Percentiles rank a stretch among this genome's conserved stretches.
Evolutionary conservation across 2,888 invertebrate genomes (phyloP).

Genomic region (Pyrochroa serraticornis): DNA sequence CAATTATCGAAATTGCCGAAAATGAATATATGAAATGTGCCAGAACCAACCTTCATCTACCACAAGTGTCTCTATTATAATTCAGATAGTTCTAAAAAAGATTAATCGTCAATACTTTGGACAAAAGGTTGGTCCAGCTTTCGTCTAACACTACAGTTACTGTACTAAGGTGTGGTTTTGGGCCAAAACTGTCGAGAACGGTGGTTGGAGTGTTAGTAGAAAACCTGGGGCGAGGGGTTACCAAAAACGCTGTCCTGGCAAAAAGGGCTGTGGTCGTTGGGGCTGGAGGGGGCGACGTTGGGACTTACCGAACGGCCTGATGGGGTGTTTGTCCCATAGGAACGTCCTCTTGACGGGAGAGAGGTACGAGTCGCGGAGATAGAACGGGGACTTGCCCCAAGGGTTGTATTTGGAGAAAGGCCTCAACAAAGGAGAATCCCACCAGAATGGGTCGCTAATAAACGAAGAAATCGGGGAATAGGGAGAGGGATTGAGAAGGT

Average conservation of each 20-base stretch:
- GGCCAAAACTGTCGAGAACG: neutral
- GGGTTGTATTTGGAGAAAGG: slow-evolving; percentile 70
- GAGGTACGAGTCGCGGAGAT: slow-evolving; percentile 85
- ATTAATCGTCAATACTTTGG: too few relatives aligned
- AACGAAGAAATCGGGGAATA: slow-evolving; percentile 79
- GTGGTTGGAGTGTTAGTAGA: slow-evolving; percentile 1
- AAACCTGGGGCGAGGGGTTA: slow-evolving; percentile 19
- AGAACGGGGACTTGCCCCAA: slow-evolving; percentile 76
- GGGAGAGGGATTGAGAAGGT: slow-evolving; percentile 81
- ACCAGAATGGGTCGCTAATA: slow-evolving; percentile 90
- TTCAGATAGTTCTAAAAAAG: too few relatives aligned
- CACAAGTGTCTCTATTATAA: neutral
- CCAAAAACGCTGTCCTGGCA: slow-evolving; percentile 33
- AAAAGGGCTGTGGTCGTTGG: slow-evolving; percentile 15
- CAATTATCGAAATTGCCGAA: too few relatives aligned
- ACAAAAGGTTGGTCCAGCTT: too few relatives aligned
- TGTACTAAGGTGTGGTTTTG: too few relatives aligned
- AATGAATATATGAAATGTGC: too few relatives aligned
- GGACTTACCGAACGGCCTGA: slow-evolving; percentile 87
- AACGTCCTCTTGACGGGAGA: slow-evolving; percentile 90
- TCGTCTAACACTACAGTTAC: too few relatives aligned
- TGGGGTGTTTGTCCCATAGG: slow-evolving; percentile 90
- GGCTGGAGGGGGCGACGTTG: slow-evolving; percentile 22
- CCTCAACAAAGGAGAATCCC: slow-evolving; percentile 79
- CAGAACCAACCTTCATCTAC: too few relatives aligned